A percentile compares a stretch with the other conserved stretches of the same genome.
phyloP scores from a whole-genome alignment of 1,140 invertebrate genomes.

The Anoplophora glabripennis region DNA sequence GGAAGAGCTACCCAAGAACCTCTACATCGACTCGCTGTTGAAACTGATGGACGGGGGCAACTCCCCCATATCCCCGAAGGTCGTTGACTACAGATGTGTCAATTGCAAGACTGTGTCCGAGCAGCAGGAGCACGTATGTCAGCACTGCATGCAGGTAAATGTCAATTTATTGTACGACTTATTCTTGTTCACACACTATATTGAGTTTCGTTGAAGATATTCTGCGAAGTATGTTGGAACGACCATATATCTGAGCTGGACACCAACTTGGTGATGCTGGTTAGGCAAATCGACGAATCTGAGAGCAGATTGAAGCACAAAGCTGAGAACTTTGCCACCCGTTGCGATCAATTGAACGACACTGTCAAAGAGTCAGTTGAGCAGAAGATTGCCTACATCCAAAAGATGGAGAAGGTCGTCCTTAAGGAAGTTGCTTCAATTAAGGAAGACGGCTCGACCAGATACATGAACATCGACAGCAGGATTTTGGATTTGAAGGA shows the following conservation, averaged over 20 bases:
- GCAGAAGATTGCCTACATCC: constrained; percentile 50
- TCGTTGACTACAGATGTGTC: constrained; percentile 34
- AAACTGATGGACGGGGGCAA: constrained; percentile 42
- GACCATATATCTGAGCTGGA: constrained; percentile 57
- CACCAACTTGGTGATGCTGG: constrained; percentile 54
- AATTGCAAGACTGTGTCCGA: constrained; percentile 54
- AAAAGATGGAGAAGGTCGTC: constrained; percentile 46
- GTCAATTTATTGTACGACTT: not conserved
- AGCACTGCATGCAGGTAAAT: constrained; percentile 58
- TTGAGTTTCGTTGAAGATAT: constrained; percentile 47
- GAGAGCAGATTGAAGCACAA: constrained; percentile 53
- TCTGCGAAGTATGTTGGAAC: constrained; percentile 57
- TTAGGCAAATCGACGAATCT: constrained; percentile 52
- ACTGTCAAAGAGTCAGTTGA: constrained; percentile 51
- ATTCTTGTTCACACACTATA: not conserved
- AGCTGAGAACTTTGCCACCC: constrained; percentile 54
- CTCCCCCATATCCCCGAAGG: constrained; percentile 18
- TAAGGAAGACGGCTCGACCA: constrained; percentile 46
- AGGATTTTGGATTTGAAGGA: constrained; percentile 46
- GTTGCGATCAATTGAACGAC: constrained; percentile 51
- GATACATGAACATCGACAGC: constrained; percentile 44
- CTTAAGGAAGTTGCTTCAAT: constrained; percentile 45
- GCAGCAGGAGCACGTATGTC: constrained; percentile 49
- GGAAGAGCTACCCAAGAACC: constrained; percentile 56
- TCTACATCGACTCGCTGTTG: constrained; percentile 57